Conservation (phyloP, 2,113 vertebrate genomes). For the Artemisiospiza belli region DNA sequence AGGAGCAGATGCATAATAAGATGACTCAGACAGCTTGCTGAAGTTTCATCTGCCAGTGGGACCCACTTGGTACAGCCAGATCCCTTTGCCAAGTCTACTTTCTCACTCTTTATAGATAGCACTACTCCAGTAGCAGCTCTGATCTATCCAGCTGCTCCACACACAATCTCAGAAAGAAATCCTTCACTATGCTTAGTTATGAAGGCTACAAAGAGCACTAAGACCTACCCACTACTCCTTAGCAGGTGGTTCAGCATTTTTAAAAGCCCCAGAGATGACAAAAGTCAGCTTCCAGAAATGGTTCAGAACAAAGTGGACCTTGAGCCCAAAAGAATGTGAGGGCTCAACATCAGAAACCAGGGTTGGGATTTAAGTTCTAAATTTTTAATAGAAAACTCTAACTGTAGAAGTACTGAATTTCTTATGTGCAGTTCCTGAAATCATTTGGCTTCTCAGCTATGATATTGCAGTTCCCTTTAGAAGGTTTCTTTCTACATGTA, state of each 20-base stretch:
- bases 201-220: neutral
- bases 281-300: neutral
- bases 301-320: neutral
- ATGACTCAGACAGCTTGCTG: slow-evolving; percentile 29
- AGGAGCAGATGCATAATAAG: slow-evolving; percentile 16
- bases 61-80: neutral
- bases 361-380: neutral
- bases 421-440: neutral
- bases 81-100: slow-evolving; percentile 40
- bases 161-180: neutral
- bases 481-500: neutral
- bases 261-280: neutral
- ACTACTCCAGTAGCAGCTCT: slow-evolving; percentile 13
- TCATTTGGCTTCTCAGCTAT: neutral
- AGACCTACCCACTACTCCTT: neutral
- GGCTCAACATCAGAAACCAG: neutral
- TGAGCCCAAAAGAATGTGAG: neutral
- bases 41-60: slow-evolving; percentile 26
- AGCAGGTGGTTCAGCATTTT: neutral
- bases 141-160: slow-evolving; percentile 6
- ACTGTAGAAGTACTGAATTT: neutral
- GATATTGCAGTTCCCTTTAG: neutral
- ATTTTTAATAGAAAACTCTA: neutral
- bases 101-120: neutral
- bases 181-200: neutral